Evolutionary conservation across 1,140 invertebrate species (phyloP), one percentile per base, ranked within the genome.

Genomic region (Arctopsyche grandis): DNA sequence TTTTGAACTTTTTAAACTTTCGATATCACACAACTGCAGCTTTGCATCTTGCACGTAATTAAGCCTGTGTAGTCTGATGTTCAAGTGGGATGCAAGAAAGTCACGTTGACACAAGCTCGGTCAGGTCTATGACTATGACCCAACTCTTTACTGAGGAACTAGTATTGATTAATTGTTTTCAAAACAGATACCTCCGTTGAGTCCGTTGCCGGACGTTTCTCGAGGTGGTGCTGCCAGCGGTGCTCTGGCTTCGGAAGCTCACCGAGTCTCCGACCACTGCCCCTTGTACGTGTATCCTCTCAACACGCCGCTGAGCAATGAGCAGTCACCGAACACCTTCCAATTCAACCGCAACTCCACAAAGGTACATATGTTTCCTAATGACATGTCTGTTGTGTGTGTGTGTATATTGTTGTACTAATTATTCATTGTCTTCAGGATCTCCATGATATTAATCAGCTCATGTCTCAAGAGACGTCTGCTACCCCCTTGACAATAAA

Each of bases 291-390:
- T 87, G 85, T 93, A 86, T 89, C 96, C 84, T 91, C 94, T 83
- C 89, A 90, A 84, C 91, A 91, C 89, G 84, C 84, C 89, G 82
- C 9, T 38, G 1, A 66, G 19, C 5, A 22, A 22, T 21, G 60
- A 21, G 1, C 60, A 66, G 0, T 88, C 90, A 26, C 91, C 92
- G 79, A 88, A 96, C 80, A 93, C 92, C 63, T 99, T 97, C 87
- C 93, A 92, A 81, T 97, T 99, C 85, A 95, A 93, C 85, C 91
- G 93, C 75, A 98, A 96, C 88, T 96, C 97, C 14, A 94, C 95
- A 77, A 96, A 97, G 91, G 95, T 96, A 89, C 85, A 84, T 66
- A 7, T 52, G 10, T 52, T 3, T 52, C 12, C 12, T 7, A 46
- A 46, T 46, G 44, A 52, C 48, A 52, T 52, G 16, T 52, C 3